These are phyloP conservation scores for Gastracanthus pulcherrimus DNA, from an alignment of 2,888 invertebrate species.

Conservation along the genomic window DNA sequence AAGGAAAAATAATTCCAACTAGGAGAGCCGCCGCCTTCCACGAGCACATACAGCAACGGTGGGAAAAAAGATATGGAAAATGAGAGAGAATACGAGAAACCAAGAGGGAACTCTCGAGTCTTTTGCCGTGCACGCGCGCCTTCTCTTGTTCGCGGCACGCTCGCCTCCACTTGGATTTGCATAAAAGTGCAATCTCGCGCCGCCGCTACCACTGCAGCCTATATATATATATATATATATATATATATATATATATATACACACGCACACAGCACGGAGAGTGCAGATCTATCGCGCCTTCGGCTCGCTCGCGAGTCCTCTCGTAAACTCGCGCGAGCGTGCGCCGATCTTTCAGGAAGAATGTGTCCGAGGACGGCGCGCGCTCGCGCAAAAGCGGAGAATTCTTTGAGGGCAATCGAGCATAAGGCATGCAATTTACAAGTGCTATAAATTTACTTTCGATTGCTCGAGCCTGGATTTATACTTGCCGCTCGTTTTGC, in stretches of 20 bases:
- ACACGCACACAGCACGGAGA: too few species aligned
- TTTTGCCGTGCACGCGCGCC: too few species aligned
- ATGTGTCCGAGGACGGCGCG: background rate
- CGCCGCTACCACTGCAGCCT: background rate
- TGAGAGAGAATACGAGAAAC: conserved; percentile 6
- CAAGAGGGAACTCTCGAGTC: too few species aligned
- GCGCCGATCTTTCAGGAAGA: conserved; percentile 34
- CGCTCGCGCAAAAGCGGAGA: conserved; percentile 3
- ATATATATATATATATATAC: too few species aligned
- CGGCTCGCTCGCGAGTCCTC: too few species aligned
- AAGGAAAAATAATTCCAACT: too few species aligned
- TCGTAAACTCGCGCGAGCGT: conserved; percentile 11
- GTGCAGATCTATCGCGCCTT: too few species aligned
- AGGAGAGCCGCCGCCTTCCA: too few species aligned
- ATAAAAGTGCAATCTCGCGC: conserved; percentile 27
- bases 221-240: too few species aligned
- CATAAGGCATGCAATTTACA: conserved; percentile 42
- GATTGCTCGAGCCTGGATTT: conserved; percentile 31
- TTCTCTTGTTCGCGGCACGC: too few species aligned
- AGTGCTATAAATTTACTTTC: conserved; percentile 52
- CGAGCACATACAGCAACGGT: background rate
- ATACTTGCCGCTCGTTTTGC: background rate
- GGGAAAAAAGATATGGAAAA: conserved; percentile 22
- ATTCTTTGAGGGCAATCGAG: conserved; percentile 44
- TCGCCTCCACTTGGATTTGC: too few species aligned